phyloP scores from a whole-genome alignment of 2,888 invertebrate species.

The Latheticus oryzae region DNA sequence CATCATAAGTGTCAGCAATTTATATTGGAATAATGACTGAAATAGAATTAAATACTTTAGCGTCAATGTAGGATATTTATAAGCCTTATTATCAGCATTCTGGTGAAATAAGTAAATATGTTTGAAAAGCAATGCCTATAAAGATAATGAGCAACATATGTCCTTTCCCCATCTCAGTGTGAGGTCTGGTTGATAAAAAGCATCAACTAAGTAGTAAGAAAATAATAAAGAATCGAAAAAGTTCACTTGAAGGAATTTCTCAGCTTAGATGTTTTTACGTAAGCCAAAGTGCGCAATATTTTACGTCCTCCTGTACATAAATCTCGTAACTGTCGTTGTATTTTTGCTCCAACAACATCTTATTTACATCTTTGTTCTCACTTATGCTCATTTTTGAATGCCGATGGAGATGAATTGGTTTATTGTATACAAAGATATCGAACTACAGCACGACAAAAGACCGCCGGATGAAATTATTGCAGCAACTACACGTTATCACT shows the following conservation, averaged over 20 bases:
- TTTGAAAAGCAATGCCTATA: slow-evolving; percentile 16
- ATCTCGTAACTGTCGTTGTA: slow-evolving; percentile 36
- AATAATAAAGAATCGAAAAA: slow-evolving; percentile 12
- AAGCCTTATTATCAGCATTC: slow-evolving; percentile 22
- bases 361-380: slow-evolving; percentile 39
- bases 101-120: slow-evolving; percentile 24
- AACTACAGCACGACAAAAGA: slow-evolving; percentile 33
- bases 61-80: slow-evolving; percentile 24
- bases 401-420: slow-evolving; percentile 41
- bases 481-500: slow-evolving; percentile 17
- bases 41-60: slow-evolving; percentile 29
- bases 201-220: slow-evolving; percentile 1
- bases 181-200: slow-evolving; percentile 26
- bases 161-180: slow-evolving; percentile 30
- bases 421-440: slow-evolving; percentile 38
- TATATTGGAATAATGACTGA: slow-evolving; percentile 21
- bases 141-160: slow-evolving; percentile 28
- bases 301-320: slow-evolving; percentile 32
- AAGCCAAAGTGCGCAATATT: slow-evolving; percentile 23
- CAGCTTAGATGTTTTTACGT: slow-evolving; percentile 16
- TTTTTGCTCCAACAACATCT: slow-evolving; percentile 35
- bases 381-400: slow-evolving; percentile 36
- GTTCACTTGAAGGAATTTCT: slow-evolving; percentile 14
- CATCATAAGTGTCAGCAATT: slow-evolving; percentile 20
- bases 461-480: slow-evolving; percentile 31